Percentiles rank a stretch among this genome's conserved stretches.
Conservation (phyloP, 2,113 vertebrate genomes). For the Sinosuthora webbiana region DNA sequence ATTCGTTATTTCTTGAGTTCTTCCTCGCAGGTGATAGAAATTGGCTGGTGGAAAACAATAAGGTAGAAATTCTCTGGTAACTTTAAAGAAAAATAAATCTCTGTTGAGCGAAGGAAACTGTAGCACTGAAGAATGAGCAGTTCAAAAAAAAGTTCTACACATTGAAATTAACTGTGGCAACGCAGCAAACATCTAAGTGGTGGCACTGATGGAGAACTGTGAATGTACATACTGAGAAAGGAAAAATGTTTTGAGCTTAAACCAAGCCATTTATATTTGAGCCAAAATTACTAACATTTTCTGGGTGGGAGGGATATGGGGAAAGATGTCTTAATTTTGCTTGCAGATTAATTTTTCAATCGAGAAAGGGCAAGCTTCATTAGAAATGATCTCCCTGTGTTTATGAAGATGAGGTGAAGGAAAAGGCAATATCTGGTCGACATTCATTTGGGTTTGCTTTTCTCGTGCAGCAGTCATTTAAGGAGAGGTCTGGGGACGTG, state of each 20-base stretch:
- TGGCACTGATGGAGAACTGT: not conserved
- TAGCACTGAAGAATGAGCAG: not conserved
- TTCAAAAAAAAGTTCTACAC: not conserved
- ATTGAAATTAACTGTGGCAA: not conserved
- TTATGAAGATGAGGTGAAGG: not conserved
- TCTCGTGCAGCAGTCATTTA: not conserved
- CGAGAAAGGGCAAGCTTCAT: not conserved
- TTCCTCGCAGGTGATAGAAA: not conserved
- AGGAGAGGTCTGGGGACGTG: not conserved
- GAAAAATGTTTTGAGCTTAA: not conserved
- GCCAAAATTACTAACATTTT: not conserved
- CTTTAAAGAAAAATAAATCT: not conserved
- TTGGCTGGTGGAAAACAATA: not conserved
- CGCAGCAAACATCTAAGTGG: not conserved
- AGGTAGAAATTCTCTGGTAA: not conserved
- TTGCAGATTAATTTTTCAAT: not conserved
- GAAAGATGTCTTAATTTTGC: not conserved
- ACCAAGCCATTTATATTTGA: not conserved
- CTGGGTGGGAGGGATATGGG: not conserved
- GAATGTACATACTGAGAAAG: not conserved
- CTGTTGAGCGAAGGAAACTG: not conserved
- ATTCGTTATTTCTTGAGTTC: not conserved
- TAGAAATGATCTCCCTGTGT: not conserved
- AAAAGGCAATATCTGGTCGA: not conserved
- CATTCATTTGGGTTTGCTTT: slow-evolving; percentile 4